phyloP scores from a whole-genome alignment of 2,797 vertebrate genomes.

The Hemitrygon akajei region DNA sequence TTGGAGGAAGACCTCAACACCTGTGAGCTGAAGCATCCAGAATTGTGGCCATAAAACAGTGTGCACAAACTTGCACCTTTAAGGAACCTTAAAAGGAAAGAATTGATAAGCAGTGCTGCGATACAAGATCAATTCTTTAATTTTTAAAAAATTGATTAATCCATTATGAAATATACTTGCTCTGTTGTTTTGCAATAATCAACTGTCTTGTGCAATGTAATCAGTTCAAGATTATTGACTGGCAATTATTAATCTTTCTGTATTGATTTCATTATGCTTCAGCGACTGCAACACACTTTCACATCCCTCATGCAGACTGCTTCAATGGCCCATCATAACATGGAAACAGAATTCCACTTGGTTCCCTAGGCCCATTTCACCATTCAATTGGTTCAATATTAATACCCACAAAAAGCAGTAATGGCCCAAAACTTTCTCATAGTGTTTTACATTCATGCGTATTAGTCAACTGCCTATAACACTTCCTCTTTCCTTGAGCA shows the following conservation, averaged over 20 bases:
- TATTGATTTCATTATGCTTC: neutral
- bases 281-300: neutral
- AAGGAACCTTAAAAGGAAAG: neutral
- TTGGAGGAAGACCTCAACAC: neutral
- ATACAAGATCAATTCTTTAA: conserved; percentile 10
- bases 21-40: neutral
- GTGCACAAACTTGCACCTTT: neutral
- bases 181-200: conserved; percentile 20
- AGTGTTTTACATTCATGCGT: too few species aligned
- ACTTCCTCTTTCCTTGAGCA: too few species aligned
- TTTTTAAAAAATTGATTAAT: conserved; percentile 13
- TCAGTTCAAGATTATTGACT: conserved; percentile 5
- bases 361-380: too few species aligned
- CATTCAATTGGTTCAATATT: neutral
- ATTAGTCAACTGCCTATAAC: too few species aligned
- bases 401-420: neutral
- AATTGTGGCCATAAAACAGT: neutral
- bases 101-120: neutral
- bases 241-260: conserved; percentile 13
- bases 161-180: conserved; percentile 12
- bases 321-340: neutral
- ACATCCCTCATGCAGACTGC: neutral
- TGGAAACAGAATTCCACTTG: neutral
- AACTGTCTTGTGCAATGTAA: neutral
- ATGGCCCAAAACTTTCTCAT: too few species aligned